phyloP scores from a whole-genome alignment of 2,888 invertebrate genomes.

The Polietes domitor region DNA sequence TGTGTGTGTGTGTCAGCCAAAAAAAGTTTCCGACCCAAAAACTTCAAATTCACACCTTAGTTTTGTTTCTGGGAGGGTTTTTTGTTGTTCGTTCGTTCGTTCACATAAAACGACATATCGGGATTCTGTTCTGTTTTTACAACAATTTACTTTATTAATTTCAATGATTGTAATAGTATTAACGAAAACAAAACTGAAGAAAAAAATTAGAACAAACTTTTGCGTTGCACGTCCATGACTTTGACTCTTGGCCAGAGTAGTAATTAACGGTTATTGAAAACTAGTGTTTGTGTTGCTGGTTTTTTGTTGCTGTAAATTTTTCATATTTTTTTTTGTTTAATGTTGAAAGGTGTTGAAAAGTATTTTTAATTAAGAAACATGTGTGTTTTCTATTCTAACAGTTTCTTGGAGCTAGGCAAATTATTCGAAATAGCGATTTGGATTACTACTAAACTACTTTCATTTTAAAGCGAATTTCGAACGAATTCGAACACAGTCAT shows the following conservation, averaged over 20 bases:
- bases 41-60: conserved; percentile 19
- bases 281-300: background rate
- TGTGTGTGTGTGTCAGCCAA: conserved; percentile 18
- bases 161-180: background rate
- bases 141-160: conserved; percentile 22
- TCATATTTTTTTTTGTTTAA: background rate
- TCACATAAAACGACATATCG: no score
- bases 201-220: conserved; percentile 47
- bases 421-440: background rate
- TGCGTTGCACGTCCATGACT: conserved; percentile 53
- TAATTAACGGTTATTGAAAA: conserved; percentile 47
- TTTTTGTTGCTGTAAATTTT: no score
- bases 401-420: background rate
- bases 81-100: background rate
- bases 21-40: background rate
- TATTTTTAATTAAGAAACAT: background rate
- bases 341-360: background rate
- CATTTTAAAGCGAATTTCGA: background rate
- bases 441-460: no score
- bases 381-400: conserved; percentile 12
- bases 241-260: conserved; percentile 44
- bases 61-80: background rate
- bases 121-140: background rate
- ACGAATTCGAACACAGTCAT: background rate
- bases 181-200: background rate